Evolutionary conservation across 2,797 vertebrate species (phyloP).

Genomic region (Lepus oiostolus): DNA sequence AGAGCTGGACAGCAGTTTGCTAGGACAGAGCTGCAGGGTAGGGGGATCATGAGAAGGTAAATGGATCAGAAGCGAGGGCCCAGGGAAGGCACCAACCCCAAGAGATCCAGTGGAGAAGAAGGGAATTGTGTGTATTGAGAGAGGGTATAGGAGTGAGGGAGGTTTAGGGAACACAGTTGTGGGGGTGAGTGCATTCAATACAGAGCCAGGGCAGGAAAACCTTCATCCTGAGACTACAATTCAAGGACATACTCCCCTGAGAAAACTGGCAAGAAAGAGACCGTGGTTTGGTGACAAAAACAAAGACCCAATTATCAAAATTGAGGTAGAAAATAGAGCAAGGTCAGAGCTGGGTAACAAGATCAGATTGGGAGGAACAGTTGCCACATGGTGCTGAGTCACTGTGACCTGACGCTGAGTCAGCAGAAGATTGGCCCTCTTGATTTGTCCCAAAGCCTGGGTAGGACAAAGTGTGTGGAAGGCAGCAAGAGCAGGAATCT

Average conservation of each 20-base stretch:
- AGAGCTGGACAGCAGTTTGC: background rate
- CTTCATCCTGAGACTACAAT: conserved; percentile 49
- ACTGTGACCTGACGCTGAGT: conserved; percentile 50
- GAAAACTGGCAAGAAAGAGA: conserved; percentile 41
- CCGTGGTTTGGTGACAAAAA: conserved; percentile 57
- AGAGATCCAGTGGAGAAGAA: background rate
- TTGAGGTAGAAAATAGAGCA: conserved; percentile 69
- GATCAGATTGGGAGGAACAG: conserved; percentile 46
- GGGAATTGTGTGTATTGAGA: background rate
- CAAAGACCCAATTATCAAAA: conserved; percentile 73
- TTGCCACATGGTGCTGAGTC: conserved; percentile 55
- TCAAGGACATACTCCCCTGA: conserved; percentile 44
- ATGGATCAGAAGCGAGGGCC: background rate
- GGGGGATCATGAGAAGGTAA: background rate
- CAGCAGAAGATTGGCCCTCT: conserved; percentile 14
- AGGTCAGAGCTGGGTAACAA: conserved; percentile 53
- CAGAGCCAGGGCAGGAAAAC: conserved; percentile 14
- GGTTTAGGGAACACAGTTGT: background rate
- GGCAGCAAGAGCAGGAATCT: background rate
- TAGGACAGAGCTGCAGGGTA: background rate
- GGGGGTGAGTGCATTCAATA: background rate
- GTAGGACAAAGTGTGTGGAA: background rate
- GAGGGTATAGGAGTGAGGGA: background rate
- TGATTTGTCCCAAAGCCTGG: background rate
- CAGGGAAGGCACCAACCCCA: background rate